Conservation (phyloP, 2,888 invertebrate species). For the Andrena minutula region DNA sequence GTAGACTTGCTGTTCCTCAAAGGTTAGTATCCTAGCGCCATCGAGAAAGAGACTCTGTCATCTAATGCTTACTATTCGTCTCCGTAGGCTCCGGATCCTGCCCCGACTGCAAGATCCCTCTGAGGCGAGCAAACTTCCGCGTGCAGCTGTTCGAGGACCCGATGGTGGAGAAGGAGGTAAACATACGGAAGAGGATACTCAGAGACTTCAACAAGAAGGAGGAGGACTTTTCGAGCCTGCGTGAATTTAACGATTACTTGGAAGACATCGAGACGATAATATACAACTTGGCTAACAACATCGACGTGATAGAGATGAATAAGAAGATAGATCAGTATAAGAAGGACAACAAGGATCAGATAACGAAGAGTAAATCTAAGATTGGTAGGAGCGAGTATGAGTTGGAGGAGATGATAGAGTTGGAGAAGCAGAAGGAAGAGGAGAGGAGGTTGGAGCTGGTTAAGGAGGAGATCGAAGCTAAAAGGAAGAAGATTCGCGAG, state of each 20-base stretch:
- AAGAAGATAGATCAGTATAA: slow-evolving; percentile 96
- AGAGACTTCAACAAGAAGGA: slow-evolving; percentile 97
- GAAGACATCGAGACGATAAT: slow-evolving; percentile 97
- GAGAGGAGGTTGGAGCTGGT: slow-evolving; percentile 90
- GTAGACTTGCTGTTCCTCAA: slow-evolving; percentile 98
- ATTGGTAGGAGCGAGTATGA: slow-evolving; percentile 93
- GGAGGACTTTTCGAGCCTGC: slow-evolving; percentile 94
- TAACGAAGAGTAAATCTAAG: slow-evolving; percentile 92
- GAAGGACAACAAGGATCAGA: slow-evolving; percentile 94
- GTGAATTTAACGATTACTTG: slow-evolving; percentile 97
- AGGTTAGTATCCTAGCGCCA: slow-evolving; percentile 86
- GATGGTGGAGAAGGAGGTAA: slow-evolving; percentile 98
- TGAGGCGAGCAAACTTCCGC: slow-evolving; percentile 95
- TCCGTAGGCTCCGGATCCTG: slow-evolving; percentile 95
- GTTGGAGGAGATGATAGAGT: slow-evolving; percentile 93
- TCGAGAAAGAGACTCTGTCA: neutral
- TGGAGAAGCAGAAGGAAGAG: slow-evolving; percentile 92
- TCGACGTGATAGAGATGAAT: slow-evolving; percentile 95
- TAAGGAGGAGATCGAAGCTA: slow-evolving; percentile 88
- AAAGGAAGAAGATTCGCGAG: slow-evolving; percentile 93
- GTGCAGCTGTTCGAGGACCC: slow-evolving; percentile 98
- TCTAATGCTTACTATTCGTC: slow-evolving; percentile 30
- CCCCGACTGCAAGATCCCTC: slow-evolving; percentile 95
- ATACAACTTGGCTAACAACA: slow-evolving; percentile 95
- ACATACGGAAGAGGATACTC: slow-evolving; percentile 95